phyloP scores from a whole-genome alignment of 2,113 vertebrate species.

The Dipodomys ordii region DNA sequence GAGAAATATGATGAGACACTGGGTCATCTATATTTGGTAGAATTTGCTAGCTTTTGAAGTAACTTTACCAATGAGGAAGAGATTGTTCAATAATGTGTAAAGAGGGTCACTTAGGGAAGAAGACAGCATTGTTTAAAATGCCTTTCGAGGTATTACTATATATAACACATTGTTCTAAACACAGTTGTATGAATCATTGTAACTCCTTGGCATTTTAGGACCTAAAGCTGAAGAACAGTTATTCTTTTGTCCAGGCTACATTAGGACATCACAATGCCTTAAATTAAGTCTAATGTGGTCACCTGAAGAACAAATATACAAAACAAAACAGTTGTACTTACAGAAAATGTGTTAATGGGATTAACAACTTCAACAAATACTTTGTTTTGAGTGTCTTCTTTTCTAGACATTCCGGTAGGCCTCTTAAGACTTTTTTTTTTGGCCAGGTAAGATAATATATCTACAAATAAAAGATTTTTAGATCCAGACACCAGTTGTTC shows the following conservation, averaged over 20 bases:
- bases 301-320: background rate
- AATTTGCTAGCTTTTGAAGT: background rate
- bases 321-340: background rate
- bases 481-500: no score
- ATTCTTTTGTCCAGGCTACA: background rate
- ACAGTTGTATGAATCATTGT: background rate
- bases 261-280: background rate
- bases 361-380: background rate
- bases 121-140: background rate
- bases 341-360: background rate
- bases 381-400: background rate
- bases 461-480: background rate
- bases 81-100: background rate
- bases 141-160: background rate
- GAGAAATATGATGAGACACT: no score
- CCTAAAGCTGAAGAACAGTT: background rate
- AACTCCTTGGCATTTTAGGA: background rate
- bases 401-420: background rate
- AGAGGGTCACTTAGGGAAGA: background rate
- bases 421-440: background rate
- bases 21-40: background rate
- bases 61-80: background rate
- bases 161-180: conserved; percentile 1
- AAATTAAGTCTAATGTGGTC: background rate
- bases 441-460: background rate